Base-by-base conservation (phyloP, 2,888 invertebrate species). In the Synanthedon tipuliformis region DNA sequence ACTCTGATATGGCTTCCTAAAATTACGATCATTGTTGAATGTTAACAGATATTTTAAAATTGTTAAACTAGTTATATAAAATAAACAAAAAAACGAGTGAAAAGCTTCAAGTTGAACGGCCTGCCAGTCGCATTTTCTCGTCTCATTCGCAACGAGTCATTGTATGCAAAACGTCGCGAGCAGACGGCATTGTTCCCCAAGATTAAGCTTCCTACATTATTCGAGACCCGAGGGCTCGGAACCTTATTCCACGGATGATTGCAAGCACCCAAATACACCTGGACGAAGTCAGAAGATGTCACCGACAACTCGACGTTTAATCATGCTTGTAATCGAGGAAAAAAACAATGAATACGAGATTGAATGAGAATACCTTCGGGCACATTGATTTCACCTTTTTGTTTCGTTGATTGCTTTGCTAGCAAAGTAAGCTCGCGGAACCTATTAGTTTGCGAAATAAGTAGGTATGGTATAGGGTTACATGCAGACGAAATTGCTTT, bases 121-220 rank as follows among this genome's bases (percentile, higher is more conserved):
- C 55, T 55, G 67, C 63, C 71, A 65, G 69, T 69, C 63, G 71
- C 73, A 69, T 75, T 75, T 69, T 64, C 60, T 64, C 57, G 51
- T 52, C 65, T 65, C 69, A 66, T 68, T 69, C 68, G 69, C 63
- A 66, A 63, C 69, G 69, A 71, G 75, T 76, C 78, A 81, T 83
- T 84, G 82, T 85, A 85, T 83, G 82, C 81, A 81, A 81, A 82
- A 76, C 78, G 81, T 83, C 82, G 70, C 71, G 71, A 64, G 73
- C 83, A 82, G 81, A 72, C 66, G 61, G 71, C 73, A 85, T 86
- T 86, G 85, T 86, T 77, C 78, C 66, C 71, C 72, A 74, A 85
- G 84, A 85, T 82, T 82, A 83, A 77, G 77, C 65, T 64, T 69
- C 69, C 68, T 76, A 78, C 77, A 82, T 83, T 83, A 82, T 80